Conservation (phyloP, 2,113 vertebrate genomes). For the Dipodomys spectabilis region DNA sequence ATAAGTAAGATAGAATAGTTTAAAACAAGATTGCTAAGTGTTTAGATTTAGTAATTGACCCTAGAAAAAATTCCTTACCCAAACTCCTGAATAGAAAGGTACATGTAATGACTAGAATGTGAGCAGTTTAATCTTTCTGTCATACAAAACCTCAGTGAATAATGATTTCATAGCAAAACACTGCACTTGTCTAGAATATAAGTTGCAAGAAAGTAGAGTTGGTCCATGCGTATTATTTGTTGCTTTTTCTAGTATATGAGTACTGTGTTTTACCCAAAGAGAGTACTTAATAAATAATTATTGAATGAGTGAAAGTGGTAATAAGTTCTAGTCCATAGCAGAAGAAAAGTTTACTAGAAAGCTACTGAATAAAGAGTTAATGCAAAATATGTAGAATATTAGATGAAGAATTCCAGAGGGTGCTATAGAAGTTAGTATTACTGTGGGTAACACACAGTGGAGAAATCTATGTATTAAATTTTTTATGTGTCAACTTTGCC, state of each 20-base stretch:
- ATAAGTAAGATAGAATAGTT: slow-evolving; percentile 16
- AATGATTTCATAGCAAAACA: background rate
- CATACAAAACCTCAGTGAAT: background rate
- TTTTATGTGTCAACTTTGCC: background rate
- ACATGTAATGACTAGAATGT: background rate
- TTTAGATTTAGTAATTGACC: slow-evolving; percentile 55
- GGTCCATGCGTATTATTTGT: background rate
- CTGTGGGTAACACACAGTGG: background rate
- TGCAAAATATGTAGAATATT: background rate
- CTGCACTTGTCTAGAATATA: background rate
- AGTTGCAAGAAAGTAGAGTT: background rate
- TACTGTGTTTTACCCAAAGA: background rate
- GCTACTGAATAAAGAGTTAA: background rate
- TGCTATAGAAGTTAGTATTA: background rate
- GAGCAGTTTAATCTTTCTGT: slow-evolving; percentile 42
- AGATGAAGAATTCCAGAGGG: background rate
- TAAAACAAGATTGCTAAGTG: slow-evolving; percentile 46
- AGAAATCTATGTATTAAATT: background rate
- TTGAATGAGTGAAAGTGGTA: background rate
- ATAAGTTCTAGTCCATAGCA: background rate
- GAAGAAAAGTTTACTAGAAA: slow-evolving; percentile 4
- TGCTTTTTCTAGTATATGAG: background rate
- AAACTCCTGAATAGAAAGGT: slow-evolving; percentile 11
- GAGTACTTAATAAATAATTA: background rate
- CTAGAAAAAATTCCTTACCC: slow-evolving; percentile 39